phyloP scores from a whole-genome alignment of 2,113 vertebrate genomes.

The Cynoglossus semilaevis region DNA sequence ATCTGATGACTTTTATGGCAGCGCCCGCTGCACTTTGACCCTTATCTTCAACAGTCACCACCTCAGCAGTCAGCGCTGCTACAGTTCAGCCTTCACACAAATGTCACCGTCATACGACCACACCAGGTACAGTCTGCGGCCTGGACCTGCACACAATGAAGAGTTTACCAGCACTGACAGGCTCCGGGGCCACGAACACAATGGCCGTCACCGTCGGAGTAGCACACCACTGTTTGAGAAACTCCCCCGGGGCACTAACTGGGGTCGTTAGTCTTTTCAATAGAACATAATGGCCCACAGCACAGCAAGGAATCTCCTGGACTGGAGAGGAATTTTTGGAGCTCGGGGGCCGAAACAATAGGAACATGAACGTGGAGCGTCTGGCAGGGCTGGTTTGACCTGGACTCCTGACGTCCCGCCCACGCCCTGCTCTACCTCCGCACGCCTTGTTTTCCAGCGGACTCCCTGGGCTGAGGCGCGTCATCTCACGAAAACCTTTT shows the following conservation, averaged over 20 bases:
- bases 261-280: constrained; percentile 68
- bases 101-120: not conserved
- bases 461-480: constrained; percentile 22
- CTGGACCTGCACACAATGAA: not conserved
- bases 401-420: constrained; percentile 53
- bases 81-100: not conserved
- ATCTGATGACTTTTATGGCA: constrained; percentile 21
- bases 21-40: not conserved
- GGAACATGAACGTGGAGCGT: constrained; percentile 37
- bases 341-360: constrained; percentile 64
- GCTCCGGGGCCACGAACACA: constrained; percentile 42
- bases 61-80: not conserved
- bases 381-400: constrained; percentile 46
- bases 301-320: constrained; percentile 66
- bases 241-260: constrained; percentile 60
- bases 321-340: constrained; percentile 65
- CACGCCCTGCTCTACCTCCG: constrained; percentile 38
- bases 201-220: constrained; percentile 48
- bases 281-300: constrained; percentile 72
- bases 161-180: constrained; percentile 29
- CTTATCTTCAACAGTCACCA: constrained; percentile 10
- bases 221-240: constrained; percentile 30
- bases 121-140: not conserved
- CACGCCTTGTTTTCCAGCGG: constrained; percentile 56
- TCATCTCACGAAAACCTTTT: constrained; percentile 44